A percentile compares a stretch with the other conserved stretches of the same genome.
phyloP scores from a whole-genome alignment of 2,113 vertebrate genomes.

The Pavo muticus region DNA sequence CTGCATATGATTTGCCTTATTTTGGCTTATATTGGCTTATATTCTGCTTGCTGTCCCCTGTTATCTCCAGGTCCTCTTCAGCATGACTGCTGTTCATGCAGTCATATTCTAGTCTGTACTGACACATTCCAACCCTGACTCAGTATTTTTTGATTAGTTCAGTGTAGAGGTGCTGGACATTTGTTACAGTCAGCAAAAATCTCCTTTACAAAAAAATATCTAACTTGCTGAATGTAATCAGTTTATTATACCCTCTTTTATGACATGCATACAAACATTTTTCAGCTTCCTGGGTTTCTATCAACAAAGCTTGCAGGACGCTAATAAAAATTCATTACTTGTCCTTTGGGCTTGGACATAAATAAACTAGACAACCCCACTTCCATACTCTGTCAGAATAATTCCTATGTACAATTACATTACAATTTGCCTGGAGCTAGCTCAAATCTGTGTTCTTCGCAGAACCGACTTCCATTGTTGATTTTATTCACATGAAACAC shows the following conservation, averaged over 20 bases:
- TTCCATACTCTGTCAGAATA: background rate
- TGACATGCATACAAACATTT: background rate
- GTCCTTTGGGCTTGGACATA: background rate
- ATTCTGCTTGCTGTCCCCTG: background rate
- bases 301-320: background rate
- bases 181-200: background rate
- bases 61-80: background rate
- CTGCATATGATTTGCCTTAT: background rate
- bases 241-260: background rate
- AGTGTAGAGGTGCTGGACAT: background rate
- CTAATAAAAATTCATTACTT: background rate
- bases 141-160: conserved; percentile 10
- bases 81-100: background rate
- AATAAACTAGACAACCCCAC: background rate
- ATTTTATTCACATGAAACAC: background rate
- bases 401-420: background rate
- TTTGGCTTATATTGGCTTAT: background rate
- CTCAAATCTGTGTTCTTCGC: background rate
- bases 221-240: background rate
- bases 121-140: background rate
- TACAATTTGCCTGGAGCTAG: background rate
- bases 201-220: conserved; percentile 2
- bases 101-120: background rate
- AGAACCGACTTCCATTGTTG: background rate
- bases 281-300: conserved; percentile 3